These are phyloP conservation scores for Peromyscus attwateri DNA, from an alignment of 2,797 vertebrate genomes.

Conservation along the genomic window DNA sequence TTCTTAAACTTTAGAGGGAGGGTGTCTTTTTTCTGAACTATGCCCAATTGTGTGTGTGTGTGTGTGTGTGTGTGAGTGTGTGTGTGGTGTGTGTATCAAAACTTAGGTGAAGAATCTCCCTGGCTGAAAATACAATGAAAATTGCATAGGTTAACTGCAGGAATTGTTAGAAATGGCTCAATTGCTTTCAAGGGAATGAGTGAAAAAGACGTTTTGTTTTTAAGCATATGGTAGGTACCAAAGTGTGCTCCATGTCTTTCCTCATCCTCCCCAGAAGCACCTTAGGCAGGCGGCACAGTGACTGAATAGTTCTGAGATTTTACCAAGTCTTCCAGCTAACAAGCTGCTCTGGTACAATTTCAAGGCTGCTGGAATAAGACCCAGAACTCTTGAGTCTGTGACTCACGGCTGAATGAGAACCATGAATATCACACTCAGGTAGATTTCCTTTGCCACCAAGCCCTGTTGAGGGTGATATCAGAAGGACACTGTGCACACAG, in stretches of 20 bases:
- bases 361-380: background rate
- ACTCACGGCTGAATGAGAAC: background rate
- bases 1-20: background rate
- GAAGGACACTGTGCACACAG: background rate
- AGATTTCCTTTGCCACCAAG: background rate
- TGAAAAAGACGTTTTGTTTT: background rate
- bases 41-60: background rate
- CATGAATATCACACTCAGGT: background rate
- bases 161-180: background rate
- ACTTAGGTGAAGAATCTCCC: background rate
- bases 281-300: background rate
- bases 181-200: background rate
- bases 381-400: background rate
- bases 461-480: background rate
- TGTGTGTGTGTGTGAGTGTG: too few species aligned
- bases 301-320: background rate
- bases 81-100: too few species aligned
- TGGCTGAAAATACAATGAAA: background rate
- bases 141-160: background rate
- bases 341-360: background rate
- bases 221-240: background rate
- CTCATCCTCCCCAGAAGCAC: background rate
- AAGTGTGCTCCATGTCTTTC: background rate
- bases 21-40: background rate
- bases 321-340: background rate